A percentile compares a stretch with the other conserved stretches of the same genome.
Conservation (phyloP, 2,888 invertebrate species). For the Bombylius major region DNA sequence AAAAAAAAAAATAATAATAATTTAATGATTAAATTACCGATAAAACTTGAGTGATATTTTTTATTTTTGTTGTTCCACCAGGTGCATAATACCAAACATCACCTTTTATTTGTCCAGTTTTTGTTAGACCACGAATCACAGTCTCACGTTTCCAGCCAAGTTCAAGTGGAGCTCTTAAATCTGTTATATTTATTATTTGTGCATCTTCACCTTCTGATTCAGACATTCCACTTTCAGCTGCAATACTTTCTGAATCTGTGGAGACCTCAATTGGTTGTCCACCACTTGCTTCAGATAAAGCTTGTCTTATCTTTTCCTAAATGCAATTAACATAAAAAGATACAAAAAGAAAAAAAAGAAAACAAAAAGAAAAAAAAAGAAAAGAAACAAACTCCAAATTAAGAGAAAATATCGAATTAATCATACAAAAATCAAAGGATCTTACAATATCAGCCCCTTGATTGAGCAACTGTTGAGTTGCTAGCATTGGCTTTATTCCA, state of each 20-base stretch:
- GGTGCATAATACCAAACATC: constrained; percentile 81
- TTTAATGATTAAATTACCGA: constrained; percentile 38
- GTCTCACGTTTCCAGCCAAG: constrained; percentile 90
- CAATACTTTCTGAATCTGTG: constrained; percentile 46
- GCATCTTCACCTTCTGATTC: constrained; percentile 46
- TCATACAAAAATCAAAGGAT: constrained; percentile 4
- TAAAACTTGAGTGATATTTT: constrained; percentile 51
- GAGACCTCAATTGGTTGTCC: constrained; percentile 42
- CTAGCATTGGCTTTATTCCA: constrained; percentile 63
- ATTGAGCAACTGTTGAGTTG: constrained; percentile 50
- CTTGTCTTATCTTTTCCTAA: constrained; percentile 45
- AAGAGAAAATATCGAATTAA: no score
- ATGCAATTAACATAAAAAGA: constrained; percentile 12
- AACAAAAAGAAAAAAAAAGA: neutral
- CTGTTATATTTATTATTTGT: constrained; percentile 37
- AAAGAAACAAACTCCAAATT: constrained; percentile 4
- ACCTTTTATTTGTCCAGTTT: constrained; percentile 78
- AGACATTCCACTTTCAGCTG: constrained; percentile 44
- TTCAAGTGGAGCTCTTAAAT: constrained; percentile 51
- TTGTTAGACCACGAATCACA: constrained; percentile 72
- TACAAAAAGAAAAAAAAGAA: no score
- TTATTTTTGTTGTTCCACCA: constrained; percentile 47
- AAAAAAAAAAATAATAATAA: neutral
- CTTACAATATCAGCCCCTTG: constrained; percentile 40
- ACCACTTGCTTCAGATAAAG: constrained; percentile 40